phyloP scores from a whole-genome alignment of 2,888 invertebrate genomes.

The Oligia strigilis region DNA sequence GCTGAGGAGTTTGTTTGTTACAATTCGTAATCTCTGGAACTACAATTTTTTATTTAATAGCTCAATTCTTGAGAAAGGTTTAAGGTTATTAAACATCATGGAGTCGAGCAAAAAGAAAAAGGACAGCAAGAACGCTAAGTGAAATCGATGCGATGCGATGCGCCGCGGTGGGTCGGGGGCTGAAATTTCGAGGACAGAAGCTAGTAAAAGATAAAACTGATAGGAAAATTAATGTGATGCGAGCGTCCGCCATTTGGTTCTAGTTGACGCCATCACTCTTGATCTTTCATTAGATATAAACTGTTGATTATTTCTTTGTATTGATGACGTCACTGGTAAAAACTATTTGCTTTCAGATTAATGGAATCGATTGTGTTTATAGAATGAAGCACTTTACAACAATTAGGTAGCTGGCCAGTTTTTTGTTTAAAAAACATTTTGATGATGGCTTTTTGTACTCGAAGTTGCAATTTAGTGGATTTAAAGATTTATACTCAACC shows the following conservation, averaged over 20 bases:
- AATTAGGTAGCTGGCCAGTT: not conserved
- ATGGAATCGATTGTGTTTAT: not conserved
- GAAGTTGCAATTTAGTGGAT: no score
- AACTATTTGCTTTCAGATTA: not conserved
- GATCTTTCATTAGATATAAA: not conserved
- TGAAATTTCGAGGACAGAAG: no score
- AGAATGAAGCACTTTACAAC: not conserved
- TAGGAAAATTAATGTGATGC: not conserved
- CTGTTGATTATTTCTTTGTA: not conserved
- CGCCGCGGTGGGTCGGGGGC: no score
- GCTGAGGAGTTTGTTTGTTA: not conserved
- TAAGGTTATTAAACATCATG: no score
- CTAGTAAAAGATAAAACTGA: no score
- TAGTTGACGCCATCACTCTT: not conserved
- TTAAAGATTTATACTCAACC: no score
- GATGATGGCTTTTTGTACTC: not conserved
- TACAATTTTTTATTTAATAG: not conserved
- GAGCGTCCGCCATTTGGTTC: not conserved
- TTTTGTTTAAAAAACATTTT: not conserved
- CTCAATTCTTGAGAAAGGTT: no score
- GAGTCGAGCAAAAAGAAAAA: no score
- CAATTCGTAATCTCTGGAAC: not conserved
- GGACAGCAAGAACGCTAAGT: no score
- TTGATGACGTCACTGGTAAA: not conserved
- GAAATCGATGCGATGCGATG: no score